phyloP scores from a whole-genome alignment of 2,888 invertebrate species.

The Stenodera caucasica region DNA sequence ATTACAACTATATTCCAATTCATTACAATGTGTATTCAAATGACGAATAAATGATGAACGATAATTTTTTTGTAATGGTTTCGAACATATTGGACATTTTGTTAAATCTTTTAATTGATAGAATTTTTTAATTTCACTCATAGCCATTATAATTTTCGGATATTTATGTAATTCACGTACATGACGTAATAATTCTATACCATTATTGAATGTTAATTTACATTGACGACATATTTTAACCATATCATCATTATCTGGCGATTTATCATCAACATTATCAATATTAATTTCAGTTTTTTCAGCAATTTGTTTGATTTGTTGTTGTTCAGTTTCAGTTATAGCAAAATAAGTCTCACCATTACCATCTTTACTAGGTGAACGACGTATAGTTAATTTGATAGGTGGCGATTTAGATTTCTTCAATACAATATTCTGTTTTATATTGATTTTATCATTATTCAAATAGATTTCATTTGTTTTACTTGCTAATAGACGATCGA shows the following conservation, averaged over 20 bases:
- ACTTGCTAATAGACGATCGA: not conserved
- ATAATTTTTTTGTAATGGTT: conserved; percentile 18
- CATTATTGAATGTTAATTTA: conserved; percentile 6
- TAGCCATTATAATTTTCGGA: conserved; percentile 21
- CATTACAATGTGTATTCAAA: conserved; percentile 23
- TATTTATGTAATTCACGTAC: conserved; percentile 16
- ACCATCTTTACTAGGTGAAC: conserved; percentile 9
- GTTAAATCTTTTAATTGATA: conserved; percentile 14
- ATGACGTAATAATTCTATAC: conserved; percentile 18
- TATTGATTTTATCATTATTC: conserved; percentile 8
- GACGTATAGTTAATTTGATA: not conserved
- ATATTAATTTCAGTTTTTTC: not conserved
- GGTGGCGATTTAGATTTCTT: not conserved
- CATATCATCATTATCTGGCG: not conserved
- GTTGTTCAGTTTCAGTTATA: not conserved
- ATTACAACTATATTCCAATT: conserved; percentile 17
- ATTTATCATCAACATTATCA: not conserved
- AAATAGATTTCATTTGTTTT: conserved; percentile 6
- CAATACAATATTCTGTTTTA: conserved; percentile 11
- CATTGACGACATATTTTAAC: not conserved
- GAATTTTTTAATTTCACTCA: conserved; percentile 24
- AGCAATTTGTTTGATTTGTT: not conserved
- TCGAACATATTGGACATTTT: conserved; percentile 22
- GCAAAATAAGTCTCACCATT: not conserved
- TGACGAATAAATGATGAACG: conserved; percentile 22